phyloP scores from a whole-genome alignment of 2,797 vertebrate species.

The Rachycentron canadum region DNA sequence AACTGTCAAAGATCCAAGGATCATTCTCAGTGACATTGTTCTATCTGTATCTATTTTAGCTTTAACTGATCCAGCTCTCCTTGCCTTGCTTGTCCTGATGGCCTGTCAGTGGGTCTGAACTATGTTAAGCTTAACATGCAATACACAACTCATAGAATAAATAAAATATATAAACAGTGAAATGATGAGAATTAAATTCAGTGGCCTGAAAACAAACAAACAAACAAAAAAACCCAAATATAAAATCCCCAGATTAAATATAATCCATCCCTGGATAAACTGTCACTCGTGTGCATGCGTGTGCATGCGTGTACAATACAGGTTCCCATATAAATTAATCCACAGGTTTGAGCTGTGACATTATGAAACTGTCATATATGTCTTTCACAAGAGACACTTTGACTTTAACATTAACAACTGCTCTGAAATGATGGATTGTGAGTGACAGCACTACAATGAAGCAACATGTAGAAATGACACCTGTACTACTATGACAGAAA shows the following conservation, averaged over 20 bases:
- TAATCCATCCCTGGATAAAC: not conserved
- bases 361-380: not conserved
- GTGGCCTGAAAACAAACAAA: not conserved
- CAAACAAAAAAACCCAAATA: not conserved
- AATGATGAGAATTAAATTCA: not conserved
- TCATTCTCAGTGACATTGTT: no score
- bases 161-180: not conserved
- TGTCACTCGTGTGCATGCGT: not conserved
- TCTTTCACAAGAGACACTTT: not conserved
- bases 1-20: no score
- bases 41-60: no score
- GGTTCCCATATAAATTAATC: not conserved
- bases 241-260: conserved; percentile 7
- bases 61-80: no score
- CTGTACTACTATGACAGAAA: no score
- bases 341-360: not conserved
- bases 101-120: not conserved
- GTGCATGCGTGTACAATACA: not conserved
- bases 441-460: no score
- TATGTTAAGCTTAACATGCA: not conserved
- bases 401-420: not conserved
- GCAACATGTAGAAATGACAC: no score
- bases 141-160: not conserved
- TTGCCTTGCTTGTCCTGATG: no score
- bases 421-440: not conserved